Evolutionary conservation across 2,797 vertebrate species (phyloP).

Genomic region (Sebastes iracundus): DNA sequence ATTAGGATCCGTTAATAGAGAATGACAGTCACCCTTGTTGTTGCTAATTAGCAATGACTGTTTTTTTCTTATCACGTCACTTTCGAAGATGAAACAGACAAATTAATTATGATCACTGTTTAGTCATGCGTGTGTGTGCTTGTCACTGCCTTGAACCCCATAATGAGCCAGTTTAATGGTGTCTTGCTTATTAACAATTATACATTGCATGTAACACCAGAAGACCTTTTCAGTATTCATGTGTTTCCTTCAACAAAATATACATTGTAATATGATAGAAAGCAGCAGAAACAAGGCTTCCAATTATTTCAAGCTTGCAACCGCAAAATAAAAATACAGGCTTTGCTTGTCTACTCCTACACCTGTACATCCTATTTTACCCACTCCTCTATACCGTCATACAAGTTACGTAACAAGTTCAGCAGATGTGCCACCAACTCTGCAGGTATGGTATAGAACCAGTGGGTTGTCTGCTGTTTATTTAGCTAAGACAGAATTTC

Average conservation of each 20-base stretch:
- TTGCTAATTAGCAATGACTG: constrained; percentile 19
- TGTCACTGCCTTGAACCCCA: neutral
- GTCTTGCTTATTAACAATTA: neutral
- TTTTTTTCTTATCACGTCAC: constrained; percentile 19
- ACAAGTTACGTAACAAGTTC: constrained; percentile 36
- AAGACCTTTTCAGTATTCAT: neutral
- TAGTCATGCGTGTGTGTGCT: neutral
- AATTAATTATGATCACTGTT: constrained; percentile 35
- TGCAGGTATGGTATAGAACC: constrained; percentile 6
- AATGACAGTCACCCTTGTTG: constrained; percentile 2
- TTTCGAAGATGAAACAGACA: constrained; percentile 26
- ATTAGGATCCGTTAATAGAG: constrained; percentile 9
- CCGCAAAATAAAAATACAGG: constrained; percentile 11
- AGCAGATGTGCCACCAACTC: neutral
- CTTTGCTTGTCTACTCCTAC: constrained; percentile 6
- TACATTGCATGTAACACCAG: neutral
- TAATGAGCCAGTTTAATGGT: neutral
- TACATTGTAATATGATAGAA: neutral
- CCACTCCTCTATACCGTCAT: constrained; percentile 18
- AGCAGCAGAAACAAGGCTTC: neutral
- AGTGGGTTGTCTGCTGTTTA: constrained; percentile 10
- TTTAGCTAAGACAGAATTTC: constrained; percentile 20
- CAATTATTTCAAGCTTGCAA: neutral
- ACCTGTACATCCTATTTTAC: neutral
- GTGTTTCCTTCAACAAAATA: neutral